phyloP scores from a whole-genome alignment of 2,113 vertebrate species.

The Apaloderma vittatum region DNA sequence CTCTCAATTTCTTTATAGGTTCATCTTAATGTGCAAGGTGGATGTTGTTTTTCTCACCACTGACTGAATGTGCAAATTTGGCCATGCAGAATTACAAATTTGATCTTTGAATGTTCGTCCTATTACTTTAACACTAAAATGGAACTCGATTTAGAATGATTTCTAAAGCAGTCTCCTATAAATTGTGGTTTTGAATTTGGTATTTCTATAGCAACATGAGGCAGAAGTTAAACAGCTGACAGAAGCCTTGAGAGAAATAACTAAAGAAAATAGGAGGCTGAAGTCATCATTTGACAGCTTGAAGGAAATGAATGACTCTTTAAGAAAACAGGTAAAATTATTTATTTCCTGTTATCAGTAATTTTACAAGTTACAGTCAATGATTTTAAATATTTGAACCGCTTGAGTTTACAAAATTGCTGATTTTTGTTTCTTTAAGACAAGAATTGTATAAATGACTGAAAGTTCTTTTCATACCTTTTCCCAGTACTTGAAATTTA shows the following conservation, averaged over 20 bases:
- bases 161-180: not conserved
- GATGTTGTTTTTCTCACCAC: not conserved
- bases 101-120: not conserved
- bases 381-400: not conserved
- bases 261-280: conserved; percentile 89
- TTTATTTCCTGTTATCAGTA: not conserved
- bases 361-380: not conserved
- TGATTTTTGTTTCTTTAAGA: not conserved
- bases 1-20: not conserved
- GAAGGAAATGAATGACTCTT: conserved; percentile 87
- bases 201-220: conserved; percentile 80
- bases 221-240: conserved; percentile 84
- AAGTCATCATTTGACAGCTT: conserved; percentile 87
- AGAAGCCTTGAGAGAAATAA: conserved; percentile 83
- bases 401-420: not conserved
- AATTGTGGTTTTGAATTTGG: not conserved
- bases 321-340: conserved; percentile 87
- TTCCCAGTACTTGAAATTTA: not conserved
- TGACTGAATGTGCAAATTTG: not conserved
- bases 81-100: not conserved
- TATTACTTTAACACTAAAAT: not conserved
- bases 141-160: not conserved
- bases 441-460: not conserved
- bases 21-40: not conserved
- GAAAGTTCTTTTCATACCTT: not conserved